Evolutionary conservation across 2,113 vertebrate species (phyloP), one percentile per base, ranked within the genome.

Genomic region (Alectura lathami): DNA sequence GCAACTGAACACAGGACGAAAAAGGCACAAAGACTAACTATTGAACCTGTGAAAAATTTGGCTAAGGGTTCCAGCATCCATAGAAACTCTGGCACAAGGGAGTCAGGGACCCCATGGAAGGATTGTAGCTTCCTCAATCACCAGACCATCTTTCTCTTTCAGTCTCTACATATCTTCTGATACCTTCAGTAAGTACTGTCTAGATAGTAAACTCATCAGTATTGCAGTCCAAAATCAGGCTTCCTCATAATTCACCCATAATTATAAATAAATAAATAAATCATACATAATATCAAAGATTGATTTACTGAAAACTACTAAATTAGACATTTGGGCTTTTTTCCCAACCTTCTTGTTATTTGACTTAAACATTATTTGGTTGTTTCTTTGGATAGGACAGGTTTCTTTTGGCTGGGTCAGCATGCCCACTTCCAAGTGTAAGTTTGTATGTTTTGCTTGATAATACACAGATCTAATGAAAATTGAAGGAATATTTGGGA

Each of bases 351-450:
- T 86, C 9, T 7, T 56, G 40, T 9, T 3, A 9, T 60, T 51
- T 81, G 27, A 4, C 14, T 64, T 12, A 60, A 74, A 30, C 22
- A 11, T 22, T 34, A 17, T 3, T 59, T 48, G 8, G 1, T 57
- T 77, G 45, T 24, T 88, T 7, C 21, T 64, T 77, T 69, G 45
- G 21, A 20, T 6, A 24, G 22, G 11, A 59, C 17, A 74, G 6
- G 11, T 45, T 74, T 29, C 23, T 2, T 67, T 67, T 22, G 29
- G 7, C 32, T 42, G 22, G 15, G 10, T 34, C 22, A 7, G 3
- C 53, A 50, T 29, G 22, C 18, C 26, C 9, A 29, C 13, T 50
- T 50, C 53, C 0, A 0, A 22, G 18, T 2, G 0, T 13, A 11
- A 17, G 3, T 51, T 47, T 64, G 38, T 47, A 24, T 6, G 23